Evolutionary conservation across 2,113 vertebrate species (phyloP).

Genomic region (Macquaria ambigua): DNA sequence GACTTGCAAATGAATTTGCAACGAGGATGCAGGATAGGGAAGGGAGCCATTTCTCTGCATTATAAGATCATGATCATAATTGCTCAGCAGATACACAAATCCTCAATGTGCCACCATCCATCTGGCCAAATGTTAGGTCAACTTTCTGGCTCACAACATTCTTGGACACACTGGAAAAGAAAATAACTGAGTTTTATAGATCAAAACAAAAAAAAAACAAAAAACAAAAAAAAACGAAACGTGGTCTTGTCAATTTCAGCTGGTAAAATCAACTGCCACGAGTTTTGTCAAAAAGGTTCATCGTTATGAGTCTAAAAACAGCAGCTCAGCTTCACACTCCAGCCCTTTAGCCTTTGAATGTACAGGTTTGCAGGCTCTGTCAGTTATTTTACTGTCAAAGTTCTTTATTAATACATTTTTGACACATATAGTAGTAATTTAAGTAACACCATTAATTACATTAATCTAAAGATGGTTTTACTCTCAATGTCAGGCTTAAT

Average conservation of each 20-base stretch:
- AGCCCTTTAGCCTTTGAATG: background rate
- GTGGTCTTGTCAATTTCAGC: conserved; percentile 4
- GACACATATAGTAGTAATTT: background rate
- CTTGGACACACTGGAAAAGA: background rate
- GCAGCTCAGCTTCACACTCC: background rate
- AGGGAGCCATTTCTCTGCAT: conserved; percentile 27
- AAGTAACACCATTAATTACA: background rate
- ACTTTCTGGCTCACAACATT: conserved; percentile 9
- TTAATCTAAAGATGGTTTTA: background rate
- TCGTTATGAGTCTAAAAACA: background rate
- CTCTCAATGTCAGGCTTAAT: conserved; percentile 15
- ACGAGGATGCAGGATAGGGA: conserved; percentile 16
- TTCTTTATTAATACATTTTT: conserved; percentile 6
- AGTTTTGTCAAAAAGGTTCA: background rate
- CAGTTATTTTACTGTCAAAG: conserved; percentile 6
- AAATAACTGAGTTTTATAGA: background rate
- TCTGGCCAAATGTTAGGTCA: conserved; percentile 23
- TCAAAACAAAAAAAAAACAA: background rate
- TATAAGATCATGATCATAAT: conserved; percentile 40
- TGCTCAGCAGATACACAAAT: conserved; percentile 38
- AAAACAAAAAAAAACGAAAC: background rate
- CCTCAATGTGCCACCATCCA: conserved; percentile 7
- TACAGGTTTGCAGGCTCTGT: background rate
- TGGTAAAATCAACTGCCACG: background rate
- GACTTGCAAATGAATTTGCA: conserved; percentile 15